Conservation (phyloP, 2,888 invertebrate genomes). For the Macrosoma leucophasiata region DNA sequence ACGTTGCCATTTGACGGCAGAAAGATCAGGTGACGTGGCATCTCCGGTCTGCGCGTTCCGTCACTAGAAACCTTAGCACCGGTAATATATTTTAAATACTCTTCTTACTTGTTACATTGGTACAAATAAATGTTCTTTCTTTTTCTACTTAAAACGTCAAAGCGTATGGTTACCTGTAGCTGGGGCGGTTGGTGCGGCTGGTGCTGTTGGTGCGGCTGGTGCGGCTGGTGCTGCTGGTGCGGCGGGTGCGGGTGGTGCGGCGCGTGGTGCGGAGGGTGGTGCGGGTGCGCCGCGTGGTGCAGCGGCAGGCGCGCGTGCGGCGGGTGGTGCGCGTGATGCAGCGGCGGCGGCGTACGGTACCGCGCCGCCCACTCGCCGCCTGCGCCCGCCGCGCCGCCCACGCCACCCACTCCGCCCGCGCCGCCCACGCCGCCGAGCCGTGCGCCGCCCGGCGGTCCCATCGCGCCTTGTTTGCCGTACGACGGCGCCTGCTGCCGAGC, state of each 20-base stretch:
- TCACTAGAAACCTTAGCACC: too few relatives aligned
- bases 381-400: conserved; percentile 43
- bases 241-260: conserved; percentile 49
- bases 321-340: conserved; percentile 78
- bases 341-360: conserved; percentile 55
- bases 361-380: conserved; percentile 37
- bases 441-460: conserved; percentile 50
- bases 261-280: conserved; percentile 33
- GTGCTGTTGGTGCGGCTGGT: conserved; percentile 43
- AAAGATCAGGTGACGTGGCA: too few relatives aligned
- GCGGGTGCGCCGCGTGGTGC: conserved; percentile 24
- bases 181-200: conserved; percentile 49
- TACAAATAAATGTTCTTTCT: too few relatives aligned
- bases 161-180: conserved; percentile 13
- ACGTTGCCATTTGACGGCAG: too few relatives aligned
- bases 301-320: conserved; percentile 82
- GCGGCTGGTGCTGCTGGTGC: conserved; percentile 51
- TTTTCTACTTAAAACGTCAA: too few relatives aligned
- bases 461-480: conserved; percentile 83
- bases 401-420: conserved; percentile 25
- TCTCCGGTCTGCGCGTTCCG: too few relatives aligned
- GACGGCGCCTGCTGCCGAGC: conserved; percentile 91
- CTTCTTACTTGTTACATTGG: too few relatives aligned
- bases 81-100: too few relatives aligned
- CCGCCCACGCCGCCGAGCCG: conserved; percentile 37